Conservation (phyloP, 1,140 invertebrate genomes). For the silkworm (Bombyx mori) region DNA sequence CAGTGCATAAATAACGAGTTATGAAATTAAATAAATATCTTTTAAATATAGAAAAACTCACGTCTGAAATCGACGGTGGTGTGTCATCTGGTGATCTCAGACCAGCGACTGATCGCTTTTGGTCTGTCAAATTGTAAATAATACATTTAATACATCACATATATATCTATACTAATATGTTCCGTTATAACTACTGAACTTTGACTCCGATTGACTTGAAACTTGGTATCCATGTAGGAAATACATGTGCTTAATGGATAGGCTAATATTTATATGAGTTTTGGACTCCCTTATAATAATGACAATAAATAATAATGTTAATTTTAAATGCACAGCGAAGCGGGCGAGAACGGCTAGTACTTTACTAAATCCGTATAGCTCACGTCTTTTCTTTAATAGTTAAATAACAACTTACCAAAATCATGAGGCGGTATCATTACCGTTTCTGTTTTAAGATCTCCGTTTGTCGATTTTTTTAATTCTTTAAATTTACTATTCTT, state of each 20-base stretch:
- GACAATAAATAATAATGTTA: too few relatives aligned
- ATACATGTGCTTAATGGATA: too few relatives aligned
- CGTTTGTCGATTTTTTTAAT: slow-evolving; percentile 8
- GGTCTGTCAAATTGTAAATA: background rate
- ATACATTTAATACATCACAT: background rate
- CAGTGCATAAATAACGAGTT: background rate
- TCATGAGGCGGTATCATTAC: too few relatives aligned
- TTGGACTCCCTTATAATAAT: background rate
- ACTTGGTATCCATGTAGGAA: too few relatives aligned
- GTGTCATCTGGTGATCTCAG: slow-evolving; percentile 27
- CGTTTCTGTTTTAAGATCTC: too few relatives aligned
- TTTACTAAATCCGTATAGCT: too few relatives aligned
- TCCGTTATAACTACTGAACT: background rate
- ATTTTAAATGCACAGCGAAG: too few relatives aligned
- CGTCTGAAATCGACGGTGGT: slow-evolving; percentile 19
- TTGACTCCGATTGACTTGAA: background rate
- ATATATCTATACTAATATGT: background rate
- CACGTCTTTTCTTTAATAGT: too few relatives aligned
- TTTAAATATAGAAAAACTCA: slow-evolving; percentile 9
- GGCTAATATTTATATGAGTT: too few relatives aligned
- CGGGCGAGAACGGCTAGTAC: too few relatives aligned
- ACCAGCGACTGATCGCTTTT: slow-evolving; percentile 5
- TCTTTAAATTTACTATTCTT: slow-evolving; percentile 38
- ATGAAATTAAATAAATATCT: background rate
- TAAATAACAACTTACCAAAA: too few relatives aligned